Conservation (phyloP, 2,888 invertebrate species). For the Petrolisthes cinctipes region DNA sequence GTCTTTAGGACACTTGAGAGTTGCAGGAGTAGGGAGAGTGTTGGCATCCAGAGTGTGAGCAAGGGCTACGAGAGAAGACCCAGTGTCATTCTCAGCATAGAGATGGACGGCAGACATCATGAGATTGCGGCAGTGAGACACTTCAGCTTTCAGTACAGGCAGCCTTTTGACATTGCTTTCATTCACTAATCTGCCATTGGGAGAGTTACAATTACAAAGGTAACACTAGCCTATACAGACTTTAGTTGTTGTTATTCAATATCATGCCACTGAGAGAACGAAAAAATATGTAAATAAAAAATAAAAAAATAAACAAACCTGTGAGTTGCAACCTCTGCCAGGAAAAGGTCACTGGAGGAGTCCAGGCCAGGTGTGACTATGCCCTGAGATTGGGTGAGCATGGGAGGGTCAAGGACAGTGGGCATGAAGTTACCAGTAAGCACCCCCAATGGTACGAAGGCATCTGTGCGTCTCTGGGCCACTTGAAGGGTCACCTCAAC, state of each 20-base stretch:
- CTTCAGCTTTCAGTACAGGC: constrained; percentile 42
- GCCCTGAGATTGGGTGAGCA: constrained; percentile 36
- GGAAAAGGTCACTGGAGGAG: constrained; percentile 52
- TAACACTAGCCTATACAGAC: neutral
- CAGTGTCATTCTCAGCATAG: constrained; percentile 32
- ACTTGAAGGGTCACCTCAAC: constrained; percentile 57
- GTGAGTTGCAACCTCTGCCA: constrained; percentile 62
- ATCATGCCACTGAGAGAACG: neutral
- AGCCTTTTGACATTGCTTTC: constrained; percentile 34
- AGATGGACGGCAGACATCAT: constrained; percentile 46
- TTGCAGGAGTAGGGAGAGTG: constrained; percentile 59
- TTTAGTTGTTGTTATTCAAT: neutral
- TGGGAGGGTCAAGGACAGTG: constrained; percentile 39
- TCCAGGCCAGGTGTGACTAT: constrained; percentile 43
- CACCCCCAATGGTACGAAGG: constrained; percentile 52
- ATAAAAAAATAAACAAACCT: neutral
- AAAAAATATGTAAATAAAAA: constrained; percentile 18
- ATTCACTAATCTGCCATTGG: constrained; percentile 47
- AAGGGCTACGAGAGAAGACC: constrained; percentile 45
- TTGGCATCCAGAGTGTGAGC: constrained; percentile 64
- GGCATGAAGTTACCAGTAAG: constrained; percentile 59
- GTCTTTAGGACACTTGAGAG: constrained; percentile 37
- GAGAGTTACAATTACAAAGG: neutral
- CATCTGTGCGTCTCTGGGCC: constrained; percentile 17
- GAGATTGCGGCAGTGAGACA: constrained; percentile 45